Conservation (phyloP, 2,888 invertebrate species). For the Spatulosminthurus flaviceps region DNA sequence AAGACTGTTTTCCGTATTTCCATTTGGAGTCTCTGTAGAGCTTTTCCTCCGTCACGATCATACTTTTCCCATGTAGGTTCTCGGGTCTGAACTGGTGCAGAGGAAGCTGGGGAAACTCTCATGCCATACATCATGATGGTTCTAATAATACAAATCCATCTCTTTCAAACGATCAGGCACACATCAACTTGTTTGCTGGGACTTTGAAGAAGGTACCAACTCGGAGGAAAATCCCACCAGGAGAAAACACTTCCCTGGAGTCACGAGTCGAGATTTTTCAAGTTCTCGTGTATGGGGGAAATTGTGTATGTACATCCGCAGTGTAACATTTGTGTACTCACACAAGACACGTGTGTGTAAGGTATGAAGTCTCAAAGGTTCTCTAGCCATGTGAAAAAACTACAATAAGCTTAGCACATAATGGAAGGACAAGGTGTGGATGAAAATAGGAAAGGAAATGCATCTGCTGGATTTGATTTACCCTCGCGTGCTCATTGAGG, state of each 20-base stretch:
- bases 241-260: background rate
- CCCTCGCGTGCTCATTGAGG: slow-evolving; percentile 23
- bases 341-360: too few species aligned
- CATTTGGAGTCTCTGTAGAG: too few species aligned
- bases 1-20: too few species aligned
- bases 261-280: slow-evolving; percentile 10
- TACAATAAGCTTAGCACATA: background rate
- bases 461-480: slow-evolving; percentile 30
- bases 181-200: background rate
- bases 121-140: background rate
- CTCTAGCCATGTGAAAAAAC: too few species aligned
- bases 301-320: background rate
- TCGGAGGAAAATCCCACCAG: background rate
- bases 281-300: background rate
- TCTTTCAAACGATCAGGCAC: slow-evolving; percentile 2
- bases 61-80: too few species aligned
- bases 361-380: too few species aligned
- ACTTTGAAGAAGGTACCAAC: background rate
- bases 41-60: too few species aligned
- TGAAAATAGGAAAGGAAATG: slow-evolving; percentile 21
- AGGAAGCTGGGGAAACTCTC: too few species aligned
- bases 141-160: slow-evolving; percentile 8
- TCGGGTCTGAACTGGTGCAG: too few species aligned
- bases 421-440: slow-evolving; percentile 25
- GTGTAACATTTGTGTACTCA: background rate